Base-by-base conservation (phyloP, 2,797 vertebrate genomes). In the Phyllotis vaccarum region DNA sequence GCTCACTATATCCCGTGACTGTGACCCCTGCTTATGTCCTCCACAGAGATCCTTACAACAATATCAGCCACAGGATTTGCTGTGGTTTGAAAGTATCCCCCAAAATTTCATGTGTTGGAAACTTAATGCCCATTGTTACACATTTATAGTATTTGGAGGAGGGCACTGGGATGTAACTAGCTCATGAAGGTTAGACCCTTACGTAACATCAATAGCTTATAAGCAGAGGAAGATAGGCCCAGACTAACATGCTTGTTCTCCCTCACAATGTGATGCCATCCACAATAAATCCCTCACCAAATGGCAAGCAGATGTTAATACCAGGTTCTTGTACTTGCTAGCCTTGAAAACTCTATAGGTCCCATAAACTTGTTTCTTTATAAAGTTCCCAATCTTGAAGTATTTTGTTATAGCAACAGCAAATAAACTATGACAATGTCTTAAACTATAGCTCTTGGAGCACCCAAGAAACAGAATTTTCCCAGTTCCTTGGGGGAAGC, bases 1-100 rank as follows among this genome's bases (percentile, higher is more conserved):
- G 40, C 19, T 74, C 54, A 52, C 16, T 37, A 37, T 6, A 52
- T 2, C 3, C 62, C 4, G 2, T 2, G 0, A 9, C 12, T 19
- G 11, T 49, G 37, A 60, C 6, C 24, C 12, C 58, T 5, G 3
- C 3, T n/a, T 31, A 16, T 40, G 66, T 11, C 37, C n/a, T 22
- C 17, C 27, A 13, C 49, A 43, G 52, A 93, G 19, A 37, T 14
- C 70, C 52, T 62, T 7, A 1, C 40, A 82, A 46, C 3, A 31
- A 3, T 9, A 72, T 52, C 43, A 40, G 24, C n/a, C 58, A 75
- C 24, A 43, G 6, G 17, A 8, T 68, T 46, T 46, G 31, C 9
- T 54, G 19, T 13, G 17, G 29, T 37, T 49, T 90, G 21, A 92
- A 31, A 17, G 8, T 52, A 27, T 68, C 17, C n/a, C 79, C n/a